Percentiles rank a stretch among this genome's conserved stretches.
Evolutionary conservation across 2,797 vertebrate genomes (phyloP).

Genomic region (Microchirus variegatus): DNA sequence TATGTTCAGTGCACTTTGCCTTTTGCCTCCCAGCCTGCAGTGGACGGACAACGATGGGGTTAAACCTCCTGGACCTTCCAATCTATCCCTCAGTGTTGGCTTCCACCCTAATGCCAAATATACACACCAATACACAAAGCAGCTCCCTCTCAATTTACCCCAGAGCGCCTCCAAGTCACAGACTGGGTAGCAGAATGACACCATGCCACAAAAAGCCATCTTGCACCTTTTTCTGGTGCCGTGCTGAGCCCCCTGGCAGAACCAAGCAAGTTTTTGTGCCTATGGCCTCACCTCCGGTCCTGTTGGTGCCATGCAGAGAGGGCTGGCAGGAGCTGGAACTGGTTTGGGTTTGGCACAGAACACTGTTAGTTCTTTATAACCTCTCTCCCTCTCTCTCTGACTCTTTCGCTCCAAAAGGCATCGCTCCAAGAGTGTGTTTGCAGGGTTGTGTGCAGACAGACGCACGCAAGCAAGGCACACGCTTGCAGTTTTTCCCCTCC

Average conservation of each 20-base stretch:
- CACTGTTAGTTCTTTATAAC: conserved; percentile 48
- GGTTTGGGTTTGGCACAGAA: conserved; percentile 38
- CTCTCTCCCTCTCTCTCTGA: conserved; percentile 27
- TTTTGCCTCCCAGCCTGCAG: conserved; percentile 31
- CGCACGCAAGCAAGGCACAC: neutral
- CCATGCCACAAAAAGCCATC: conserved; percentile 56
- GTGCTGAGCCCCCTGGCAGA: conserved; percentile 51
- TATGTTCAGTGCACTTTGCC: conserved; percentile 35
- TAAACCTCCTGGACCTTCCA: conserved; percentile 55
- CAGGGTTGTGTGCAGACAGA: conserved; percentile 16
- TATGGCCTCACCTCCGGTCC: conserved; percentile 60
- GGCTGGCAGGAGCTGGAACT: conserved; percentile 41
- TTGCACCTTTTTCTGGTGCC: conserved; percentile 50
- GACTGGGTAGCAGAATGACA: conserved; percentile 45
- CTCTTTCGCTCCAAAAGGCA: conserved; percentile 23
- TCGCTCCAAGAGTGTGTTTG: conserved; percentile 40
- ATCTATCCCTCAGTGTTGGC: conserved; percentile 54
- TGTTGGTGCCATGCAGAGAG: conserved; percentile 28
- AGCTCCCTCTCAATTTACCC: conserved; percentile 33
- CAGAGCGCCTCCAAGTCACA: conserved; percentile 41
- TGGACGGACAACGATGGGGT: conserved; percentile 61
- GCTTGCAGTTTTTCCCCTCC: conserved; percentile 12
- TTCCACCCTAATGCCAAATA: conserved; percentile 55
- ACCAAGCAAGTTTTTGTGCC: conserved; percentile 33
- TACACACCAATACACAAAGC: conserved; percentile 50